These are phyloP conservation scores for Ceratina japonica DNA, from an alignment of 1,140 invertebrate species.

Conservation along the genomic window DNA sequence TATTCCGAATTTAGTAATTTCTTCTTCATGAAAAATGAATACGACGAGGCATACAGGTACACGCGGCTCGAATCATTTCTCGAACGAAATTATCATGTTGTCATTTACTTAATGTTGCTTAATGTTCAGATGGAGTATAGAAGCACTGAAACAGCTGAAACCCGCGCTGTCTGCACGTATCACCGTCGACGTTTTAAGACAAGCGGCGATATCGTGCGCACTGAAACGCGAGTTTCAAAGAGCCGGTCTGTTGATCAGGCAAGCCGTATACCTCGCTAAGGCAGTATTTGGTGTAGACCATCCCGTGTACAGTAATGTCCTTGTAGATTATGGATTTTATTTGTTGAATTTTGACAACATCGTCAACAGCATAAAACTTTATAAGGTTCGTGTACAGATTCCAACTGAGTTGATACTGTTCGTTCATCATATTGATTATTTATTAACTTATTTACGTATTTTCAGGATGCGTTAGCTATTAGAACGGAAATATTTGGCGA, in stretches of 20 bases:
- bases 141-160: conserved; percentile 85
- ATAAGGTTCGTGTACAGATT: conserved; percentile 82
- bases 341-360: conserved; percentile 93
- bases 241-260: conserved; percentile 89
- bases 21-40: conserved; percentile 90
- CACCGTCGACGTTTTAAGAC: conserved; percentile 88
- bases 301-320: conserved; percentile 89
- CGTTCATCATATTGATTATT: neutral
- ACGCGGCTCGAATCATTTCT: conserved; percentile 26
- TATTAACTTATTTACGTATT: conserved; percentile 17
- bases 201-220: conserved; percentile 92
- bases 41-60: conserved; percentile 87
- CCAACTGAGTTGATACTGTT: neutral
- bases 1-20: conserved; percentile 90
- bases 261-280: conserved; percentile 88
- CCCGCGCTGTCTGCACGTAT: conserved; percentile 82
- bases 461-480: conserved; percentile 87
- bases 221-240: conserved; percentile 90
- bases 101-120: conserved; percentile 47
- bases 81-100: conserved; percentile 7
- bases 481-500: conserved; percentile 89
- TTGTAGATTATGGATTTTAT: conserved; percentile 94
- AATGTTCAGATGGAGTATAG: conserved; percentile 84
- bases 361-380: conserved; percentile 88
- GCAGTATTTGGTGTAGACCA: conserved; percentile 85